These are phyloP conservation scores for Pardosa pseudoannulata DNA, from an alignment of 2,888 invertebrate genomes.

Conservation along the genomic window DNA sequence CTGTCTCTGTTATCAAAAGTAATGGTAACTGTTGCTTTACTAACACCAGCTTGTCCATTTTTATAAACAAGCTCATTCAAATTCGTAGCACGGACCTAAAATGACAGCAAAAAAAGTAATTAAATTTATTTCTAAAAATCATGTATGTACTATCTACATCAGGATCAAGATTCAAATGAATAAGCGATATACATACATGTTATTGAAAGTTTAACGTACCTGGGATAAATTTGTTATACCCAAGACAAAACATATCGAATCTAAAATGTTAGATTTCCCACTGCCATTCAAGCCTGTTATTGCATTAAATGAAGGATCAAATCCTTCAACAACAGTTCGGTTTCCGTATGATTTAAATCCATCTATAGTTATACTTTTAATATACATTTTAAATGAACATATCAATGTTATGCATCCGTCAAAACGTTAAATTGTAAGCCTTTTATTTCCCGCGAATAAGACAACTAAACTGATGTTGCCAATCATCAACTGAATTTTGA, in stretches of 20 bases:
- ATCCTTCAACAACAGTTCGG: conserved; percentile 91
- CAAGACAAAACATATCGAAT: conserved; percentile 97
- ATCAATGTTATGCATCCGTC: neutral
- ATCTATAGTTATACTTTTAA: conserved; percentile 93
- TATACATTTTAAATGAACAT: conserved; percentile 83
- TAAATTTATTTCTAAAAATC: too few species aligned
- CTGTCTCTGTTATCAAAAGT: conserved; percentile 94
- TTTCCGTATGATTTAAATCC: conserved; percentile 99
- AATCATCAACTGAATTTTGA: too few species aligned
- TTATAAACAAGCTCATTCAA: conserved; percentile 98
- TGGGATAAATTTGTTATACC: conserved; percentile 81
- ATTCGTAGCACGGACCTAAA: conserved; percentile 90
- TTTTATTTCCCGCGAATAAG: too few species aligned
- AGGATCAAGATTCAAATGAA: too few species aligned
- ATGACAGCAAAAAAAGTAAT: neutral
- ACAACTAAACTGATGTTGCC: too few species aligned
- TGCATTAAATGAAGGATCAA: conserved; percentile 97
- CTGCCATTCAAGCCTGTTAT: conserved; percentile 98
- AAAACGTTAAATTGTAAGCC: neutral
- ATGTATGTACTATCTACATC: too few species aligned
- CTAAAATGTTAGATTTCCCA: conserved; percentile 98
- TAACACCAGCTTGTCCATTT: conserved; percentile 96
- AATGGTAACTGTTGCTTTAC: conserved; percentile 95
- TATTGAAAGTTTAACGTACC: conserved; percentile 83
- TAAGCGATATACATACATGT: too few species aligned